phyloP scores from a whole-genome alignment of 2,888 invertebrate species.

The Athetis lepigone region DNA sequence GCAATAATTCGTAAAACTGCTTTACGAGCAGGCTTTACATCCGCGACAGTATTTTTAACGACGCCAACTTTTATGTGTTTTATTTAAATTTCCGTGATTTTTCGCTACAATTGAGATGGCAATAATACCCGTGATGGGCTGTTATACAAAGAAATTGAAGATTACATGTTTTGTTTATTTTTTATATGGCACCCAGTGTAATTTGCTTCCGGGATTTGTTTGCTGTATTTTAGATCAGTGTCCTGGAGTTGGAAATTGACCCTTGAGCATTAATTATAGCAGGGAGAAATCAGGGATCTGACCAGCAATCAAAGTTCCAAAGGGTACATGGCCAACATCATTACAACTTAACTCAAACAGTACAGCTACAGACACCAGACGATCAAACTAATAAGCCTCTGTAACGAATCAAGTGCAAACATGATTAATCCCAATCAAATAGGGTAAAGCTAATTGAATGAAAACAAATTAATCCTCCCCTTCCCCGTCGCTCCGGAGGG shows the following conservation, averaged over 20 bases:
- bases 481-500: conserved; percentile 4
- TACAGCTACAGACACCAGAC: conserved; percentile 22
- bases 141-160: conserved; percentile 41
- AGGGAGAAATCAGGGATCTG: conserved; percentile 5
- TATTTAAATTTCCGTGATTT: conserved; percentile 59
- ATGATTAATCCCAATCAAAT: conserved; percentile 66
- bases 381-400: conserved; percentile 47
- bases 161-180: conserved; percentile 28
- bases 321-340: conserved; percentile 28
- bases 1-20: conserved; percentile 54
- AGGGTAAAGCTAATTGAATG: conserved; percentile 65
- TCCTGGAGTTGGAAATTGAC: neutral
- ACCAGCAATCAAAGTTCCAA: conserved; percentile 33
- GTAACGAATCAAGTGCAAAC: conserved; percentile 61
- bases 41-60: conserved; percentile 54
- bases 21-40: conserved; percentile 58
- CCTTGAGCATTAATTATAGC: conserved; percentile 19
- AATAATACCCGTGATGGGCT: conserved; percentile 45
- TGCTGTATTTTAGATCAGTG: conserved; percentile 7
- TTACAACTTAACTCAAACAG: conserved; percentile 47
- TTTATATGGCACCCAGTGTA: conserved; percentile 9
- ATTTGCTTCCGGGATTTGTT: conserved; percentile 7
- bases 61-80: conserved; percentile 54
- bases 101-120: conserved; percentile 53
- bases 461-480: conserved; percentile 63